Base-by-base conservation (phyloP, 1,140 invertebrate genomes). In the Listronotus oregonensis region DNA sequence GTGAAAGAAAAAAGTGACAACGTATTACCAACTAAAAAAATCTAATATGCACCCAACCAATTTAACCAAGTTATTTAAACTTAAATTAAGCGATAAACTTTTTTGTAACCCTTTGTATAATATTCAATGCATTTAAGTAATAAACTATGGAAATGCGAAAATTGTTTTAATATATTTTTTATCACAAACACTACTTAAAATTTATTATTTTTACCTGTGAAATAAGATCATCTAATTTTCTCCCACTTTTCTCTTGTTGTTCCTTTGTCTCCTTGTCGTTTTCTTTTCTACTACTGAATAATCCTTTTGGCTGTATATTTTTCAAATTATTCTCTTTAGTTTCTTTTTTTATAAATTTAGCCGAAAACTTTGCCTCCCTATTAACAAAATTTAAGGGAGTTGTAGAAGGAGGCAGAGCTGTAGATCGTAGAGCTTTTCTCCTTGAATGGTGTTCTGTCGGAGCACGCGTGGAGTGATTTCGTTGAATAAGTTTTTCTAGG, bases 271-370 rank as follows among this genome's bases (percentile, higher is more conserved):
- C 57, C 8, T 40, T 31, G 6, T 49, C 46, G 10, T 49, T 17
- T 31, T 32, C 39, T 44, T 57, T 64, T 7, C 37, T 39, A 10
- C 31, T 63, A 27, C 54, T 64, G 17, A 49, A 58, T 6, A 14
- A 17, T 42, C 52, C 54, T 50, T 50, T 64, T 7, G 37, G 42
- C 15, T n/a, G 49, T 14, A 7, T 0, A 21, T 27, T 69, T 63
- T 49, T 65, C 50, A 51, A 10, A 14, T 49, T 50, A 21, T 44
- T 66, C 57, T 55, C 49, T 12, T 58, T 49, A 6, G 21, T 60
- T 10, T 63, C 61, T 49, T 56, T 61, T 42, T 51, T 39, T 3
- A 66, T 40, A 17, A 66, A 66, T 37, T 60, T 66, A 4, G 64
- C 64, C 6, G 64, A 61, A 39, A 54, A 60, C 31, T 56, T 66